phyloP scores from a whole-genome alignment of 2,113 vertebrate genomes.

The Phrynosoma blainvillii region DNA sequence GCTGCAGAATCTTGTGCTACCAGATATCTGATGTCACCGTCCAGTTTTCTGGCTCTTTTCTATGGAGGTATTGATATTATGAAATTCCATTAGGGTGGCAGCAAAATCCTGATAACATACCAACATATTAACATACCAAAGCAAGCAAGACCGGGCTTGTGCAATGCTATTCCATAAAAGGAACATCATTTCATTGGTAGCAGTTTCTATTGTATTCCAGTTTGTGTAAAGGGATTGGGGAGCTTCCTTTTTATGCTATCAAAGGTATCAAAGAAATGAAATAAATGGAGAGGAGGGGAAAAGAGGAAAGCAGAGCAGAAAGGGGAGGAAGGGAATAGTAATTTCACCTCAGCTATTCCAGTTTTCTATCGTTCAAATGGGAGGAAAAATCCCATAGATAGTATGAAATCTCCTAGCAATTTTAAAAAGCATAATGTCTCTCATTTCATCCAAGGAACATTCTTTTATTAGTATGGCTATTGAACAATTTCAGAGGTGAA shows the following conservation, averaged over 20 bases:
- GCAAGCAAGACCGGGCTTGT: neutral
- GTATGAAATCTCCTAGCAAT: conserved; percentile 39
- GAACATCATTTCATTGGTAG: neutral
- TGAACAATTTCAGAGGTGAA: conserved; percentile 55
- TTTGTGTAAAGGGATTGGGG: neutral
- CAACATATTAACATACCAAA: neutral
- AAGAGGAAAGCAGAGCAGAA: neutral
- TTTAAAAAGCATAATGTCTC: conserved; percentile 34
- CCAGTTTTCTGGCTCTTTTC: neutral
- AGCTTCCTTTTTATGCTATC: neutral
- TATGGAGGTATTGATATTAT: neutral
- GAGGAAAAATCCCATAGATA: conserved; percentile 18
- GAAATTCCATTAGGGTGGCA: neutral
- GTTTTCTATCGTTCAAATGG: conserved; percentile 25
- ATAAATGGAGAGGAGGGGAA: neutral
- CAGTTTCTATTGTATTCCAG: neutral
- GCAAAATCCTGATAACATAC: neutral
- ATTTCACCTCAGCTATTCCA: conserved; percentile 35
- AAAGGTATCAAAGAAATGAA: conserved; percentile 35
- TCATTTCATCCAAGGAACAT: conserved; percentile 49
- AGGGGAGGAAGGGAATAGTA: neutral
- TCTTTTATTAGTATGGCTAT: conserved; percentile 59
- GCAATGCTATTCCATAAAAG: neutral
- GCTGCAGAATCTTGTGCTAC: neutral
- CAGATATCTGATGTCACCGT: neutral